Evolutionary conservation across 1,140 invertebrate species (phyloP), one percentile per base, ranked within the genome.

Genomic region (Ephestia elutella): DNA sequence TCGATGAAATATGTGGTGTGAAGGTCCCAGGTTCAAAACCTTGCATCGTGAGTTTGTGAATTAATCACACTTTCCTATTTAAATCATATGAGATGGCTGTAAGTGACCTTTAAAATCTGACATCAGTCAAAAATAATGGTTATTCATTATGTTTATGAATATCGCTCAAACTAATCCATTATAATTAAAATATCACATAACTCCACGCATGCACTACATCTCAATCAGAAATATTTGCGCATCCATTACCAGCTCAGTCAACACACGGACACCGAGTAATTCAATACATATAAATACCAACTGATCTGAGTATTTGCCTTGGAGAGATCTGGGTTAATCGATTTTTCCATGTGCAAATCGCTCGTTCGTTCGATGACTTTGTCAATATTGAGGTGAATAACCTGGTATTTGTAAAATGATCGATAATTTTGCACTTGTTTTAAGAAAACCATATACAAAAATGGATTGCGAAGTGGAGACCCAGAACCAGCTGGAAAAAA

Each of bases 311-410:
- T 58, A 28, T 59, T 59, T 59, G 50, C 17, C 51, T 48, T 54
- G 38, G 57, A 59, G 57, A 59, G 19, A 59, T 59, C 32, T 48
- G 57, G 57, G 57, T 25, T 59, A 59, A 59, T 59, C 57, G 57
- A 59, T 18, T 53, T 48, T 59, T 54, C 17, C 20, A 28, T 48
- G 30, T 53, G 50, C 56, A 53, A 58, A 58, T 58, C 19, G 17
- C 13, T 25, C 7, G 49, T 21, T 50, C 20, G 21, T 28, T 25
- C 50, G 21, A 10, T 53, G 50, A 25, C 50, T 21, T 25, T 53
- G 19, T 53, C 19, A 20, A 53, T 25, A 53, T 1, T 0, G n/a
- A 25, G 50, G 5, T 53, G 18, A 53, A 25, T 53, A n/a, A 25
- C 50, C 28, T 21, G 0, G 21, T n/a, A 5, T 32, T 10, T 32